A percentile compares a stretch with the other conserved stretches of the same genome.
These are phyloP conservation scores for Tenualosa thibaudeaui DNA, from an alignment of 2,797 vertebrate species.

Conservation along the genomic window DNA sequence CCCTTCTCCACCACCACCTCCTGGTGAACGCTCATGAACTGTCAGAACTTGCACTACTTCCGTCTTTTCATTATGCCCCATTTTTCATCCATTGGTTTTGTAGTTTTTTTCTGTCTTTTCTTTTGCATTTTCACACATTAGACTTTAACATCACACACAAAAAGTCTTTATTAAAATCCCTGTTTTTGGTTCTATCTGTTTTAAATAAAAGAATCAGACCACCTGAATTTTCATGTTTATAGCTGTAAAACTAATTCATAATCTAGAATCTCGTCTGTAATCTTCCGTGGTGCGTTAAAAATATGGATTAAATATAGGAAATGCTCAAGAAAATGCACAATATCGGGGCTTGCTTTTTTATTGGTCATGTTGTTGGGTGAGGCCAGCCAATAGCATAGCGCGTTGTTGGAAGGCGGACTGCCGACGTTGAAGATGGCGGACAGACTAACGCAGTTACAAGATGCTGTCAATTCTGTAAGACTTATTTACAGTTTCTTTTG, in stretches of 20 bases:
- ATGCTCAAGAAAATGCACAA: background rate
- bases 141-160: background rate
- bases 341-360: background rate
- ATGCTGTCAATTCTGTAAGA: conserved; percentile 93
- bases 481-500: background rate
- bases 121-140: background rate
- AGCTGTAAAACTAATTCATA: background rate
- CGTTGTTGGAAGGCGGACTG: background rate
- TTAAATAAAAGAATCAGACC: background rate
- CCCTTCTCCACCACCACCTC: background rate
- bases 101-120: background rate
- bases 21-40: no score
- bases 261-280: background rate
- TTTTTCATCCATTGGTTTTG: background rate
- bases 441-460: conserved; percentile 90
- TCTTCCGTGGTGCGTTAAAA: background rate
- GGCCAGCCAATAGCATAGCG: background rate
- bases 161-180: no score
- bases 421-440: conserved; percentile 82
- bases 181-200: no score
- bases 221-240: background rate
- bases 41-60: conserved; percentile 1
- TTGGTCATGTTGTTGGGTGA: background rate
- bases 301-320: background rate
- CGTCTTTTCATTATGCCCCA: background rate